Evolutionary conservation across 1,140 invertebrate species (phyloP).

Genomic region (Colletes gigas): DNA sequence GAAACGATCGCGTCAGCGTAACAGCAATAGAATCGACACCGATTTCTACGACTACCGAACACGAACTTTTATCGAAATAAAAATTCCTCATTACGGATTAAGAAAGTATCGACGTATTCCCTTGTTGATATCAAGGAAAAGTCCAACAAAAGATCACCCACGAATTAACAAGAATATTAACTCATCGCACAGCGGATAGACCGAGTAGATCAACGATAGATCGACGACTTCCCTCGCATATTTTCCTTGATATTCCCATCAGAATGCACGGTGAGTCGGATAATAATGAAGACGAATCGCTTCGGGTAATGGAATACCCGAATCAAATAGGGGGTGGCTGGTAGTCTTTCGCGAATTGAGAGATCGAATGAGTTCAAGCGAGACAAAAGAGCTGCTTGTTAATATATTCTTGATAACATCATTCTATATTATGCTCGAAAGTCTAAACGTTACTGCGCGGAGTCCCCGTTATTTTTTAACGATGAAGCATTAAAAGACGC

Average conservation of each 20-base stretch:
- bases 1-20: neutral
- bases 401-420: slow-evolving; percentile 32
- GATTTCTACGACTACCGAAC: slow-evolving; percentile 42
- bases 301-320: slow-evolving; percentile 59
- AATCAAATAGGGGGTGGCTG: slow-evolving; percentile 54
- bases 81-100: too few species aligned
- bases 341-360: slow-evolving; percentile 54
- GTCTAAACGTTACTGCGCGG: too few species aligned
- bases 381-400: slow-evolving; percentile 61
- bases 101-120: too few species aligned
- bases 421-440: too few species aligned
- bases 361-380: slow-evolving; percentile 43
- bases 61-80: neutral
- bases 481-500: too few species aligned
- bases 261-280: slow-evolving; percentile 30
- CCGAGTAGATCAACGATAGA: too few species aligned
- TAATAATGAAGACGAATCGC: slow-evolving; percentile 69
- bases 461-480: too few species aligned
- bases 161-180: too few species aligned
- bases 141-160: too few species aligned
- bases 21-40: too few species aligned
- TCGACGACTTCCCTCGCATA: slow-evolving; percentile 7
- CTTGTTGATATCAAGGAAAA: too few species aligned
- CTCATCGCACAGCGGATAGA: too few species aligned
- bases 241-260: slow-evolving; percentile 49